Base-by-base conservation (phyloP, 2,797 vertebrate genomes). In the Selene dorsalis region DNA sequence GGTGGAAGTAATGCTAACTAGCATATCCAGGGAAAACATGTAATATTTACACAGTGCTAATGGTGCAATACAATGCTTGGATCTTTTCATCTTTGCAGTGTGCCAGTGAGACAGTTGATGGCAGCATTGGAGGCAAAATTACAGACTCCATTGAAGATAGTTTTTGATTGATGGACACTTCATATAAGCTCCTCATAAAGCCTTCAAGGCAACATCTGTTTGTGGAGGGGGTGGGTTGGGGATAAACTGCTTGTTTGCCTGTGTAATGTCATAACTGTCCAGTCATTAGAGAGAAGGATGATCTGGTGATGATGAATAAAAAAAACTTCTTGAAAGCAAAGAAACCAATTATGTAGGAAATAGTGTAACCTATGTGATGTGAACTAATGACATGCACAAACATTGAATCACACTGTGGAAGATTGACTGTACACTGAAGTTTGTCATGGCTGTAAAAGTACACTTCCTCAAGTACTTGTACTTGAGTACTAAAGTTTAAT, bases 1-100 rank as follows among this genome's bases (percentile, higher is more conserved):
- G 90, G 91, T 93, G 90, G 93, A 93, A 94, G 89, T 92, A 92
- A 93, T 86, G 84, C 89, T 93, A 94, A 93, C 93, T 93, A 94
- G 87, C 90, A 87, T 83, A 88, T 89, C 91, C 83, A 87, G 89
- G 92, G 87, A 90, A 91, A 92, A 90, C 87, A 91, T 91, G 89
- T 90, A 93, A 93, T 93, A 94, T 94, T 93, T 93, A 94, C 91
- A 86, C 81, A 82, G 80, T 73, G 80, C 83, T 93, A 93, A 93
- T 92, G 85, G 91, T 56, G 80, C 86, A 63, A 88, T 59, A 85
- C 86, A 88, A 90, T 65, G 80, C 71, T 35, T 52, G 75, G 61
- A 77, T 85, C 80, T 84, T 91, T 91, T 91, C 65, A 88, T 92
- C 82, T 88, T 88, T 26, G 13, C 80, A 77, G 76, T 55, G 75